Percentiles rank a stretch among this genome's conserved stretches.
phyloP scores from a whole-genome alignment of 1,140 invertebrate species.

The Formica selysi region DNA sequence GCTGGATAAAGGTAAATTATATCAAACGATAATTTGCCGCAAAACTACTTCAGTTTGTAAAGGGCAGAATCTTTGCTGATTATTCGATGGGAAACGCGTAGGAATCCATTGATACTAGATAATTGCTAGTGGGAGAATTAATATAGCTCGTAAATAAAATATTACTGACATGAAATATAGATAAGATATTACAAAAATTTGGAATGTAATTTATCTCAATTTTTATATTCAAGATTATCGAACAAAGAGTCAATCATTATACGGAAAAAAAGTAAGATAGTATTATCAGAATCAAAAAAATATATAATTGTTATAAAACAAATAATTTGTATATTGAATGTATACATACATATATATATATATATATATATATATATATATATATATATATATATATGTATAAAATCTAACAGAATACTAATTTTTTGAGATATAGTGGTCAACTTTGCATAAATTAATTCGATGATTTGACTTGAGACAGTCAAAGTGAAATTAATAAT shows the following conservation, averaged over 20 bases:
- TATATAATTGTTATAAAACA: not conserved
- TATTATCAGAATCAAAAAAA: too few species aligned
- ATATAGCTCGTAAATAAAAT: not conserved
- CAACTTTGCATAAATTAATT: not conserved
- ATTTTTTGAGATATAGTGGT: not conserved
- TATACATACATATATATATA: not conserved
- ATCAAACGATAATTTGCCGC: not conserved
- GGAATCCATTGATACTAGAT: not conserved
- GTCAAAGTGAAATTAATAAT: slow-evolving; percentile 28
- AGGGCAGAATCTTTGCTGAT: not conserved
- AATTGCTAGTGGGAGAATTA: not conserved
- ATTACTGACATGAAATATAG: not conserved
- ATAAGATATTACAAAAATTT: not conserved
- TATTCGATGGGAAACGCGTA: not conserved
- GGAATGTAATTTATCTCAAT: not conserved
- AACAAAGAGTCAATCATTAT: not conserved
- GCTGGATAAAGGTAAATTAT: not conserved
- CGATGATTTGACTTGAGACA: not conserved
- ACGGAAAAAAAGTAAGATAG: not conserved
- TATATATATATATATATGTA: not conserved
- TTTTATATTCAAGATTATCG: not conserved
- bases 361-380: not conserved
- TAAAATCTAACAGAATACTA: not conserved
- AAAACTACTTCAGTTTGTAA: not conserved
- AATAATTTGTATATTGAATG: too few species aligned